Conservation (phyloP, 2,888 invertebrate genomes). For the Drosophila emarginata region DNA sequence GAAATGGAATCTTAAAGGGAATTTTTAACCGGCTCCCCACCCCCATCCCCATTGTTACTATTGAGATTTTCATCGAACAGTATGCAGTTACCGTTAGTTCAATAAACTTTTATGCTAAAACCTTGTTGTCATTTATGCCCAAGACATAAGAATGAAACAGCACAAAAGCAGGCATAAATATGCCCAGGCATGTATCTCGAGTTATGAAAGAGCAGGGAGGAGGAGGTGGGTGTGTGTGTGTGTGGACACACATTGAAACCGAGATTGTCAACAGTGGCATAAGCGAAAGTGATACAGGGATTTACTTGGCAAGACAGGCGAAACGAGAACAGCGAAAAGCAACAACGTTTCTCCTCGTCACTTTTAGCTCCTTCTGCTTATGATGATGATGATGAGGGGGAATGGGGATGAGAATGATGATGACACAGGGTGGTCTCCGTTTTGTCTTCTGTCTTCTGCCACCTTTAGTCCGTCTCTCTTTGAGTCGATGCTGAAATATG, state of each 20-base stretch:
- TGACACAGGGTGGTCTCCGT: slow-evolving; percentile 28
- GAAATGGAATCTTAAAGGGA: not conserved
- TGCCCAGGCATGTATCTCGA: slow-evolving; percentile 61
- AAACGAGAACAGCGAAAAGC: slow-evolving; percentile 39
- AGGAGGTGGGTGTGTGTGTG: not conserved
- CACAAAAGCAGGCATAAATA: slow-evolving; percentile 60
- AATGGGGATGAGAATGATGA: slow-evolving; percentile 44
- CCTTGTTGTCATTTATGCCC: slow-evolving; percentile 46
- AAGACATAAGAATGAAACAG: slow-evolving; percentile 29
- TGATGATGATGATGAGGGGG: slow-evolving; percentile 48
- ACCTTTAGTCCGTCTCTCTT: slow-evolving; percentile 10
- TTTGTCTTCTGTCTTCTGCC: not conserved
- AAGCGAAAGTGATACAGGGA: slow-evolving; percentile 77
- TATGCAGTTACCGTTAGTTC: slow-evolving; percentile 56
- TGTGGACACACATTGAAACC: slow-evolving; percentile 63
- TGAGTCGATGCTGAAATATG: slow-evolving; percentile 71
- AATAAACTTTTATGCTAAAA: slow-evolving; percentile 76
- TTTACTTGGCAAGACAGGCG: slow-evolving; percentile 58
- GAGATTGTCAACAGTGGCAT: slow-evolving; percentile 72
- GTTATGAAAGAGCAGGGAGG: slow-evolving; percentile 36
- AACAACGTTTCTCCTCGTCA: slow-evolving; percentile 44
- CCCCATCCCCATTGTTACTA: not conserved
- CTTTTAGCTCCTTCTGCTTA: slow-evolving; percentile 27
- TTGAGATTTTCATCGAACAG: slow-evolving; percentile 25
- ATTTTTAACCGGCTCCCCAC: not conserved